These are phyloP conservation scores for Vulpes ferrilata DNA, from an alignment of 2,113 vertebrate genomes.

Conservation along the genomic window DNA sequence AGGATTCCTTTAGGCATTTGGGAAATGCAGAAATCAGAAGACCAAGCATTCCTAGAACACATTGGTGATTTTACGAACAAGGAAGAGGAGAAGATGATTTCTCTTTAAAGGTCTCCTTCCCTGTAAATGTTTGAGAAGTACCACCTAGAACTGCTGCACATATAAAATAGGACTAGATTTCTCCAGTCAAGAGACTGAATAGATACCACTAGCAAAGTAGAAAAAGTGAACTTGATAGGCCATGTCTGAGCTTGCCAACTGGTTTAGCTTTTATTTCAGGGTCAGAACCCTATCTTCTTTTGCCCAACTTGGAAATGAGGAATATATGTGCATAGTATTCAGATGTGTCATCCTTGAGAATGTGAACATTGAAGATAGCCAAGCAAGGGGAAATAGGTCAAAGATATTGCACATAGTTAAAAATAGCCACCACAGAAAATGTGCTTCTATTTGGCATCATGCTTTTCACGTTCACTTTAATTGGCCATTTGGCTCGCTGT, in stretches of 20 bases:
- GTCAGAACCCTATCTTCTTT: slow-evolving; percentile 4
- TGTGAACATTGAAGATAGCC: slow-evolving; percentile 38
- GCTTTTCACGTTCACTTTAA: slow-evolving; percentile 40
- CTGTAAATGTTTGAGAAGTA: background rate
- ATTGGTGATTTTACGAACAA: slow-evolving; percentile 3
- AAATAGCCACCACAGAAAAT: slow-evolving; percentile 58
- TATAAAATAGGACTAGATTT: background rate
- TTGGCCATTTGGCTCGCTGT: background rate
- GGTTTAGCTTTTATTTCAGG: background rate
- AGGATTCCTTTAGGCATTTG: background rate
- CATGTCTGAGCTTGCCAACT: background rate
- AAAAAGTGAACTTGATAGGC: background rate
- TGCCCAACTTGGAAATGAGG: slow-evolving; percentile 47
- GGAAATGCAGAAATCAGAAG: background rate
- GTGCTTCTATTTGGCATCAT: background rate
- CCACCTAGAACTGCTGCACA: background rate
- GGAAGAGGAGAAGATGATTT: background rate
- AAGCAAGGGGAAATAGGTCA: slow-evolving; percentile 63
- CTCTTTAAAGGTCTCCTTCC: background rate
- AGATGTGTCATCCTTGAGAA: slow-evolving; percentile 39
- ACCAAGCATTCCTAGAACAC: background rate
- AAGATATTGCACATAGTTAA: slow-evolving; percentile 61
- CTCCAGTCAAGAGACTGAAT: background rate
- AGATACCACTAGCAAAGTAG: background rate
- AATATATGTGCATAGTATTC: slow-evolving; percentile 30